A percentile compares a stretch with the other conserved stretches of the same genome.
Evolutionary conservation across 1,140 invertebrate genomes (phyloP).

Genomic region (Armadillidium nasatum): DNA sequence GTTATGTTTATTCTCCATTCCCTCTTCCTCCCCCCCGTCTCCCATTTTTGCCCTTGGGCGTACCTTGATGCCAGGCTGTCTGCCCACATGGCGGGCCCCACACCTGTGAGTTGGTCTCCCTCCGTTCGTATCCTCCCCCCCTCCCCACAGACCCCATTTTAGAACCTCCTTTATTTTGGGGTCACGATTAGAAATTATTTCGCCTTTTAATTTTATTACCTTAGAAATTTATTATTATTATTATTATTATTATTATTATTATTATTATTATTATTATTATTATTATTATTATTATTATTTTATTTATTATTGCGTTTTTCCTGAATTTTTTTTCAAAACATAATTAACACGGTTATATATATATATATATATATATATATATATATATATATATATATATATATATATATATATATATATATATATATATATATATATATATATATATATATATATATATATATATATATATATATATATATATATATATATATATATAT

Average conservation of each 20-base stretch:
- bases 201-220: too few species aligned
- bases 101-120: neutral
- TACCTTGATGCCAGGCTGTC: constrained; percentile 5
- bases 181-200: too few species aligned
- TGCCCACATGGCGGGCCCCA: neutral
- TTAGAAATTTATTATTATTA: too few species aligned
- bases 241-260: too few species aligned
- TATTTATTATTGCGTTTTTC: too few species aligned
- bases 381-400: constrained; percentile 14
- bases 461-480: neutral
- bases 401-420: constrained; percentile 14
- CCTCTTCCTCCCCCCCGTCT: neutral
- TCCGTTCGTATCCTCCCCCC: neutral
- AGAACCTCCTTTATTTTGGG: too few species aligned
- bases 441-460: neutral
- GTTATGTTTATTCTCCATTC: neutral
- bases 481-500: neutral
- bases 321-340: too few species aligned
- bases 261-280: too few species aligned
- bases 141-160: neutral
- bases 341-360: neutral
- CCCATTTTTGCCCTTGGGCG: neutral
- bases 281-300: too few species aligned
- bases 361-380: constrained; percentile 6
- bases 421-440: constrained; percentile 4